Base-by-base conservation (phyloP, 2,797 vertebrate genomes). In the Schizopygopsis malacanthus region DNA sequence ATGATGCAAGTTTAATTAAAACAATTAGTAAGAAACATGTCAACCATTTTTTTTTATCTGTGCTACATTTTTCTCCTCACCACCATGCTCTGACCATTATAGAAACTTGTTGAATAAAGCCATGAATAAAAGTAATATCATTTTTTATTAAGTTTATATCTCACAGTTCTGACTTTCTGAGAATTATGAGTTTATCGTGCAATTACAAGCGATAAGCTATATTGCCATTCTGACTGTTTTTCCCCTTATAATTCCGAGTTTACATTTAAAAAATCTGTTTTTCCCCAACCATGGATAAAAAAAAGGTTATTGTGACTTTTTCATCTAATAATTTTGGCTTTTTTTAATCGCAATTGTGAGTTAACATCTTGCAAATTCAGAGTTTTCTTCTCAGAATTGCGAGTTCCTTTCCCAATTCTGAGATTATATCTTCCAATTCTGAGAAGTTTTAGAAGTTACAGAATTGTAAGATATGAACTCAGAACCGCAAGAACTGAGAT, bases 21-120 rank as follows among this genome's bases (percentile, higher is more conserved):
- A 82, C 37, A 71, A 79, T 85, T 20, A 79, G 18, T 8, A 39
- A 41, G 54, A 85, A 84, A 47, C 28, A 28, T 22, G 41, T 11
- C 39, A 39, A 65, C 25, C 2, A 41, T 16, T 61, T 16, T 41
- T 13, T 39, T 75, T 75, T 37, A 41, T 70, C 52, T 43, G 6
- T 41, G 20, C 18, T 37, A 70, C 13, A 33, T n/a, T 39, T 67
- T 45, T 81, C 41, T 59, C 37, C 33, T 83, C 56, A 67, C 83
- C 69, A 33, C 45, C 0, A 2, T 33, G 6, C 39, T 59, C 45
- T 18, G 18, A 33, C 8, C 52, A 59, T 18, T 18, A 18, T 2
- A 37, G 33, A 37, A 37, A 67, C 28, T 37, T 33, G 63, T 65
- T 67, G 7, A 61, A 25, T 12, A 25, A 56, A 61, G 25, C 1